Base-by-base conservation (phyloP, 2,888 invertebrate species). In the Drosophila tripunctata region DNA sequence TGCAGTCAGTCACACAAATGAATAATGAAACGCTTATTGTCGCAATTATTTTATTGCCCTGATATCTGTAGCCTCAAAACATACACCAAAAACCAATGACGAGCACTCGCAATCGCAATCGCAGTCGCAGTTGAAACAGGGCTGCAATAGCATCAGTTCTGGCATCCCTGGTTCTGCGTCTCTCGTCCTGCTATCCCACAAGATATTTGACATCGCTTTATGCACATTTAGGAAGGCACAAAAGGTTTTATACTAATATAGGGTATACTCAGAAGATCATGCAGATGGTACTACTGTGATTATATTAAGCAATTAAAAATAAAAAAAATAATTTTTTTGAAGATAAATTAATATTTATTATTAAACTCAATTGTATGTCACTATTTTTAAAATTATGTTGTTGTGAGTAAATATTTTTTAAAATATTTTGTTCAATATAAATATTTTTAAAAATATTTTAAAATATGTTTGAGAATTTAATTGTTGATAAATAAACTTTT, bases 21-120 rank as follows among this genome's bases (percentile, higher is more conserved):
- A 82, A 90, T 91, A 91, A 91, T 91, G 90, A 90, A 90, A 89
- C 87, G 90, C 91, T 91, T 91, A 91, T 91, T 91, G 91, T 91
- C 89, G 87, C 91, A 91, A 91, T 91, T 91, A 91, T 91, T 91
- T 91, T 90, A 90, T 90, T 90, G 88, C 89, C 89, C 88, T 86
- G 78, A 86, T 88, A 86, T 75, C 73, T 77, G 58, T 85, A 86
- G 82, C 86, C 87, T 80, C 87, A 87, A 80, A 83, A 84, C 87
- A 87, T 78, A 76, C 70, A 78, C 79, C 82, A 45, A 67, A 72
- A 60, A 40, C 60, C 51, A 41, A 56, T 56, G 61, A 64, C 64
- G 55, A 12, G 22, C 41, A 40, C 12, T 14, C 44, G 47, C 30
- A 65, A 52, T 43, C 27, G 44, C 15, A 15, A 24, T 24, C 30